Percentiles rank a stretch among this genome's conserved stretches.
These are phyloP conservation scores for Limnephilus auricula DNA, from an alignment of 2,888 invertebrate genomes.

Conservation along the genomic window DNA sequence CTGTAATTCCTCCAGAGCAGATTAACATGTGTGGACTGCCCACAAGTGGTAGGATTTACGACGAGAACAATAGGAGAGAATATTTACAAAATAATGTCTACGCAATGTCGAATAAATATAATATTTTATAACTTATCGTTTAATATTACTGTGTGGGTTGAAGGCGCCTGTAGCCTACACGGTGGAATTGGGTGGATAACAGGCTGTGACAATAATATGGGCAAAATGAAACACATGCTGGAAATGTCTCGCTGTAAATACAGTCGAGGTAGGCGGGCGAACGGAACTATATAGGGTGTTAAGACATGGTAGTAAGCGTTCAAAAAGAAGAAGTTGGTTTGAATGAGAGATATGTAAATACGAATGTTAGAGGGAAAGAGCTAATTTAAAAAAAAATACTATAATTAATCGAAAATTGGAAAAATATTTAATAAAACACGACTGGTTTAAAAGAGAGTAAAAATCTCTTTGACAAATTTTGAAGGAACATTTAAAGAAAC, in stretches of 20 bases:
- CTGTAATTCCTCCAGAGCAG: conserved; percentile 23
- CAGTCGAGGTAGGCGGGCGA: background rate
- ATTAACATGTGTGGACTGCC: conserved; percentile 32
- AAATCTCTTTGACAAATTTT: too few relatives aligned
- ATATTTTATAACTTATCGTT: background rate
- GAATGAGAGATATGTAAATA: too few relatives aligned
- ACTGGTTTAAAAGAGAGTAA: too few relatives aligned
- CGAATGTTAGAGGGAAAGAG: too few relatives aligned
- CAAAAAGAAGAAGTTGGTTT: too few relatives aligned
- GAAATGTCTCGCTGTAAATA: background rate
- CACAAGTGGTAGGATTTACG: background rate
- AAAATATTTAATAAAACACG: too few relatives aligned
- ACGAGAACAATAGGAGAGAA: background rate
- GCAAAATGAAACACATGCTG: background rate
- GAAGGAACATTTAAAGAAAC: too few relatives aligned
- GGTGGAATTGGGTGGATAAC: background rate
- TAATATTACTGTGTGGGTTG: background rate
- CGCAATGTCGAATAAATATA: background rate
- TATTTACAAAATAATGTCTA: background rate
- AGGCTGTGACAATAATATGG: background rate
- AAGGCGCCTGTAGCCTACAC: background rate
- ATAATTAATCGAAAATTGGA: too few relatives aligned
- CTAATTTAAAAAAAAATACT: too few relatives aligned
- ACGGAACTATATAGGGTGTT: background rate
- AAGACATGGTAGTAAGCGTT: too few relatives aligned